Evolutionary conservation across 2,888 invertebrate species (phyloP).

Genomic region (Malthinus seriepunctatus): DNA sequence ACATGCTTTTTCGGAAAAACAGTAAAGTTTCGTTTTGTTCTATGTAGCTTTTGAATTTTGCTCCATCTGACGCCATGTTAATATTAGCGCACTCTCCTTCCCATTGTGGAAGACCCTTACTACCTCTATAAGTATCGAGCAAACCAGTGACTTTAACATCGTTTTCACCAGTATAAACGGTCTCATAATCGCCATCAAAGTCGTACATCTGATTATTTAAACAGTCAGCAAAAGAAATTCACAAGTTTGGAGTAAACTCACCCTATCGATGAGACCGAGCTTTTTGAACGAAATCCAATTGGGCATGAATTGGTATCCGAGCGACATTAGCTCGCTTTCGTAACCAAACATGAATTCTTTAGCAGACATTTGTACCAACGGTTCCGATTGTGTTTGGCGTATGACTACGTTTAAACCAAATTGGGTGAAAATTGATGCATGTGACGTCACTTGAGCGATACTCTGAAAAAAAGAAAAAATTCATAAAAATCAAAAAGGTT

Average conservation of each 20-base stretch:
- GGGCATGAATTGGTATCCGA: constrained; percentile 82
- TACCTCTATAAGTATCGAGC: constrained; percentile 76
- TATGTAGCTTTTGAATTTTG: constrained; percentile 78
- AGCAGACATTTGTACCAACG: constrained; percentile 80
- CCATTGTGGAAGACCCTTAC: constrained; percentile 78
- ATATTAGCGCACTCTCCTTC: constrained; percentile 75
- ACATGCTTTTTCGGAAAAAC: constrained; percentile 85
- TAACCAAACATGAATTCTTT: constrained; percentile 90
- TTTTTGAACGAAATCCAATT: constrained; percentile 87
- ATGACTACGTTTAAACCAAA: constrained; percentile 74
- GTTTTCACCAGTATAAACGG: constrained; percentile 72
- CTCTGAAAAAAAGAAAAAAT: constrained; percentile 62
- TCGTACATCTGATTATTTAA: constrained; percentile 76
- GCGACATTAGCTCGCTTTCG: constrained; percentile 75
- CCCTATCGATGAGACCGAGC: constrained; percentile 85
- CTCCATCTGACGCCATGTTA: constrained; percentile 79
- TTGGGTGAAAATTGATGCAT: constrained; percentile 66
- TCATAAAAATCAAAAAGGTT: neutral
- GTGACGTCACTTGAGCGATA: constrained; percentile 76
- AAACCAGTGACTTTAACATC: constrained; percentile 68
- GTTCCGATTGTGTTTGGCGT: constrained; percentile 66
- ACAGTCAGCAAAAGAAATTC: neutral
- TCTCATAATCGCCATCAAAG: constrained; percentile 77
- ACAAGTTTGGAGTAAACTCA: constrained; percentile 54
- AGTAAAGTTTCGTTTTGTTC: constrained; percentile 68